Base-by-base conservation (phyloP, 2,888 invertebrate genomes). In the Euclidia mi region DNA sequence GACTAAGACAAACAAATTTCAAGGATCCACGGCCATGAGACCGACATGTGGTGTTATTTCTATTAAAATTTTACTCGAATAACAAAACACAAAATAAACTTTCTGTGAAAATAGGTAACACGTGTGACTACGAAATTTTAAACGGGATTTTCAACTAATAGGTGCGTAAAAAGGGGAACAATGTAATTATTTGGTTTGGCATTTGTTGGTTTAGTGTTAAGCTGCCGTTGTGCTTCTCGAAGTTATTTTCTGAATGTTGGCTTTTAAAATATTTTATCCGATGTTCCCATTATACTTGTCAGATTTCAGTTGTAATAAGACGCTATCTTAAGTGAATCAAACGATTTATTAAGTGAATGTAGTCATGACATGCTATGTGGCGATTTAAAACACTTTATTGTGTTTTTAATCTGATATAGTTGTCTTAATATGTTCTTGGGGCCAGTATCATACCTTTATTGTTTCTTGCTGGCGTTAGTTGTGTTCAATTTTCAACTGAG, bases 1-100 rank as follows among this genome's bases (percentile, higher is more conserved):
- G 80, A 78, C 77, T 81, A 80, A 82, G 67, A 77, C 78, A 89
- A 90, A 90, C 86, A 87, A 81, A 81, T 83, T 82, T 83, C 76
- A 78, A 81, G 82, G 78, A 81, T 76, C 73, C 63, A 65, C 70
- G 58, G 57, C 68, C 68, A 68, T 56, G 62, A 71, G 56, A 71
- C 71, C 66, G 66, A 77, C 87, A 88, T 83, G 80, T 88, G 88
- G 78, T 84, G 85, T 85, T 88, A 82, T 88, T 87, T 84, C 79
- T 82, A 81, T 79, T 76, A 70, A 72, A 84, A 85, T 78, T 82
- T 80, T 77, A 72, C n/a, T 80, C 71, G 69, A 65, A 73, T 77
- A 84, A 84, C 79, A 77, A 80, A 82, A 84, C 79, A 78, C 76
- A 73, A 72, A 82, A 80, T 82, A 81, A 85, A 84, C 82, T 83